A percentile compares a stretch with the other conserved stretches of the same genome.
These are phyloP conservation scores for Ephialtes manifestator DNA, from an alignment of 2,888 invertebrate species.

Conservation along the genomic window DNA sequence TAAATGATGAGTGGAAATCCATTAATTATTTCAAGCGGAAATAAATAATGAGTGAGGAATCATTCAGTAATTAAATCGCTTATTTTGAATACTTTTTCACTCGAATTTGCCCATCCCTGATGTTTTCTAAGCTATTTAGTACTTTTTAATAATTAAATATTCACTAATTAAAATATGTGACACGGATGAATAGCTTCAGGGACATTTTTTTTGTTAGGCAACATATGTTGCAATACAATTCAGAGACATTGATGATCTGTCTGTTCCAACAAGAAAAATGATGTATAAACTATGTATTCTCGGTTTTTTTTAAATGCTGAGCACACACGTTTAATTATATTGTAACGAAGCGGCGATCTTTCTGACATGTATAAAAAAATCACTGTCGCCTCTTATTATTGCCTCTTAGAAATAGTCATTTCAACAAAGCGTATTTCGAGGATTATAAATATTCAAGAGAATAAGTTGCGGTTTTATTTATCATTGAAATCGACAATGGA, in stretches of 20 bases:
- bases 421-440: background rate
- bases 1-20: no score
- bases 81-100: no score
- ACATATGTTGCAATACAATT: background rate
- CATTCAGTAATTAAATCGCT: no score
- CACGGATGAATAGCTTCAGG: no score
- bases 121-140: background rate
- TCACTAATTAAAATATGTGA: no score
- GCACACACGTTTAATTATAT: background rate
- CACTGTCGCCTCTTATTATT: background rate
- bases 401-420: background rate
- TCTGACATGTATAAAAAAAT: background rate
- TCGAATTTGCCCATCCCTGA: no score
- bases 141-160: background rate
- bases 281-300: background rate
- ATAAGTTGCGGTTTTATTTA: background rate
- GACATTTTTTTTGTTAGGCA: background rate
- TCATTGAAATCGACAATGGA: background rate
- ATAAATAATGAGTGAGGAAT: no score
- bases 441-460: background rate
- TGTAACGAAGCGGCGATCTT: background rate
- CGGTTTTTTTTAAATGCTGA: background rate
- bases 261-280: background rate
- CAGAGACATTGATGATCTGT: background rate
- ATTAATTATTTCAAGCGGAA: no score